Percentiles rank a stretch among this genome's conserved stretches.
phyloP scores from a whole-genome alignment of 2,888 invertebrate genomes.

The Trilocha varians region DNA sequence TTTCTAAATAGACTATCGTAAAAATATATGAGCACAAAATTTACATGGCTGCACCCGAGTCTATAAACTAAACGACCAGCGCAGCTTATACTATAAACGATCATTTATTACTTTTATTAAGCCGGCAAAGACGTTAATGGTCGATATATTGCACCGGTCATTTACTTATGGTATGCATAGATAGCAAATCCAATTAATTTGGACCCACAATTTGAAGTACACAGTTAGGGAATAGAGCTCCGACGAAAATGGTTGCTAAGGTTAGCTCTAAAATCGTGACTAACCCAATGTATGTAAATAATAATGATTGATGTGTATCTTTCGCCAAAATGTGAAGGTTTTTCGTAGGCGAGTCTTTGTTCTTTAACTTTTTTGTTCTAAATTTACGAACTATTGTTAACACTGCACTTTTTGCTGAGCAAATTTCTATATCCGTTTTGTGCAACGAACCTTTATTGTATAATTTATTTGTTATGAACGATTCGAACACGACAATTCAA shows the following conservation, averaged over 20 bases:
- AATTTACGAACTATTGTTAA: neutral
- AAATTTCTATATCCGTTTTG: neutral
- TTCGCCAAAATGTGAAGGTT: constrained; percentile 37
- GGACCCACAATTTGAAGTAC: constrained; percentile 11
- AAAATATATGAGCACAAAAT: constrained; percentile 1
- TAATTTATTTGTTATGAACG: neutral
- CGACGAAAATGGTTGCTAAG: constrained; percentile 16
- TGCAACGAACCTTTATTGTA: neutral
- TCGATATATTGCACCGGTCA: constrained; percentile 29
- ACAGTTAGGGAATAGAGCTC: constrained; percentile 7
- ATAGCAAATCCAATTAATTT: constrained; percentile 19
- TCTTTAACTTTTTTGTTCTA: constrained; percentile 10
- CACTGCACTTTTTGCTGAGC: neutral
- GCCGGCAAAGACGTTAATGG: constrained; percentile 31
- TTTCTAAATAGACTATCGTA: neutral
- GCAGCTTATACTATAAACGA: constrained; percentile 22
- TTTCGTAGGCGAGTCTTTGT: constrained; percentile 31
- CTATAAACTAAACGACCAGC: constrained; percentile 21
- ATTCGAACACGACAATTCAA: constrained; percentile 8
- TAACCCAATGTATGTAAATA: constrained; percentile 41
- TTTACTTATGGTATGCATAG: constrained; percentile 26
- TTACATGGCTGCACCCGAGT: constrained; percentile 8
- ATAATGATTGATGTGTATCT: constrained; percentile 51
- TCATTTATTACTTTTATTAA: constrained; percentile 34
- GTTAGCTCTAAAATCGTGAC: constrained; percentile 34